Evolutionary conservation across 2,888 invertebrate species (phyloP).

Genomic region (Phengaris alcon): DNA sequence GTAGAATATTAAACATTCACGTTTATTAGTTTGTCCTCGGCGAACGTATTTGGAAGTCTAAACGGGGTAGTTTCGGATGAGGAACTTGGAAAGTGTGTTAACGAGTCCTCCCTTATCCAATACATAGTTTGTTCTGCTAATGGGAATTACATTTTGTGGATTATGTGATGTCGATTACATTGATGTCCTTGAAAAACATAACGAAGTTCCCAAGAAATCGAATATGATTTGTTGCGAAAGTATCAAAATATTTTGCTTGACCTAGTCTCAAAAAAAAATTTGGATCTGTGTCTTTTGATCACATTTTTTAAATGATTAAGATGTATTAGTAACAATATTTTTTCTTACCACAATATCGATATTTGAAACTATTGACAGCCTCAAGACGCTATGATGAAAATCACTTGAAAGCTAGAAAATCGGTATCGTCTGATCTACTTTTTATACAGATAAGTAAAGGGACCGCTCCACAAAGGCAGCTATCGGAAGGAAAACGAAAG

Average conservation of each 20-base stretch:
- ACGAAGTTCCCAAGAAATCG: constrained; percentile 17
- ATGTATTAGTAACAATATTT: too few relatives aligned
- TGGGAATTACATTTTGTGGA: constrained; percentile 61
- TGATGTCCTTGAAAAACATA: constrained; percentile 19
- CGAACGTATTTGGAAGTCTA: constrained; percentile 70
- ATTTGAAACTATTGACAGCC: constrained; percentile 37
- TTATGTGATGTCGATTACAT: constrained; percentile 52
- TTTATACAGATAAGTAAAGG: constrained; percentile 63
- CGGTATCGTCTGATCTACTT: constrained; percentile 67
- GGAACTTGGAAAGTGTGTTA: constrained; percentile 75
- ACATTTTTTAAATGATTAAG: too few relatives aligned
- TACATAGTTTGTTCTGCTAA: constrained; percentile 65
- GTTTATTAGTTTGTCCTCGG: constrained; percentile 77
- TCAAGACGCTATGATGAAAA: constrained; percentile 42
- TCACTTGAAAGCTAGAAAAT: constrained; percentile 52
- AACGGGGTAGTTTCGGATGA: constrained; percentile 70
- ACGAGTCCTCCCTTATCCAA: constrained; percentile 59
- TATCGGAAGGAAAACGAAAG: constrained; percentile 79
- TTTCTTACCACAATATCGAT: constrained; percentile 19
- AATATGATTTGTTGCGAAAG: not conserved
- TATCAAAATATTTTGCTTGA: not conserved
- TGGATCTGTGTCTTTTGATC: not conserved
- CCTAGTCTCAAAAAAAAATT: not conserved
- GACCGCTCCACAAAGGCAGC: constrained; percentile 68
- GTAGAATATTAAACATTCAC: constrained; percentile 77